Conservation (phyloP, 2,113 vertebrate genomes). For the Varanus salvator region DNA sequence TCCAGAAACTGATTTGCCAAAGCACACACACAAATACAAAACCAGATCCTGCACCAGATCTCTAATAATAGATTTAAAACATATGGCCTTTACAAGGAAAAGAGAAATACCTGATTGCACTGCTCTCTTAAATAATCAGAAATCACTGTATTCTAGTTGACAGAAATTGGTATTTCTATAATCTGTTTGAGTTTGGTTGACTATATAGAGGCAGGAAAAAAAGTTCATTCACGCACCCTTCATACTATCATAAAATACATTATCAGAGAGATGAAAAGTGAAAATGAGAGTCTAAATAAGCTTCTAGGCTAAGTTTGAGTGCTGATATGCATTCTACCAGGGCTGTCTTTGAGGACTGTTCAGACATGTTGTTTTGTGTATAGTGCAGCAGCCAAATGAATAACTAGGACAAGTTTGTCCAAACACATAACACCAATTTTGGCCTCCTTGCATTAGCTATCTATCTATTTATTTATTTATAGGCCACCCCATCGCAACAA, state of each 20-base stretch:
- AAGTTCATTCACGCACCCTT: background rate
- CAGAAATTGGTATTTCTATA: background rate
- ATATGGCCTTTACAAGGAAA: background rate
- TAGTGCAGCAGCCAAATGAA: no score
- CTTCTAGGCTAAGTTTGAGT: no score
- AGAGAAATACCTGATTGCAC: background rate
- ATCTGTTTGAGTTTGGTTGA: background rate
- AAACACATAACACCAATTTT: no score
- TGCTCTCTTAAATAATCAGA: conserved; percentile 16
- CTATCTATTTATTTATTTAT: no score
- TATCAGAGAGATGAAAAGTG: background rate
- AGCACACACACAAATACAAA: background rate
- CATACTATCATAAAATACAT: conserved; percentile 20
- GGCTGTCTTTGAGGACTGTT: no score
- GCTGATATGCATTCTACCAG: no score
- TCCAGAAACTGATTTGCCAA: conserved; percentile 48
- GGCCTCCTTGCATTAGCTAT: no score
- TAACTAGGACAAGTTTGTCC: no score
- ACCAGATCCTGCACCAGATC: background rate
- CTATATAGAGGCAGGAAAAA: background rate
- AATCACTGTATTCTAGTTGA: background rate
- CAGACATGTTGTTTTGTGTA: no score
- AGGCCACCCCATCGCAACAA: no score
- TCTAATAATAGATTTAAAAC: background rate
- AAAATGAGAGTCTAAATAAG: no score